These are phyloP conservation scores for Pipa parva DNA, from an alignment of 2,113 vertebrate genomes.

Conservation along the genomic window DNA sequence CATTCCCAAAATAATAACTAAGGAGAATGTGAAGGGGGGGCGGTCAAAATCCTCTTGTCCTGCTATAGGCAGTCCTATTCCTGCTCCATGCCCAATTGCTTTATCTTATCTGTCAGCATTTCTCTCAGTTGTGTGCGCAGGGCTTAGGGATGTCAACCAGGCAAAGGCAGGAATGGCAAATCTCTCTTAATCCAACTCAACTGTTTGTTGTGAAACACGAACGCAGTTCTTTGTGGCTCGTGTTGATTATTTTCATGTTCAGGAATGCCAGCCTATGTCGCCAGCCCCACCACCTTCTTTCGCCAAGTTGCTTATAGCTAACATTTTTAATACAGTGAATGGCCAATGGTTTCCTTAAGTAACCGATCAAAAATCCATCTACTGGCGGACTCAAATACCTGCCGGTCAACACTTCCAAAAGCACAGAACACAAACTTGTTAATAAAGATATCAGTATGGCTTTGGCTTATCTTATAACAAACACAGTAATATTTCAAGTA, in stretches of 20 bases:
- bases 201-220: slow-evolving; percentile 35
- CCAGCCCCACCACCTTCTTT: not conserved
- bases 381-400: not conserved
- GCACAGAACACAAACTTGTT: not conserved
- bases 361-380: too few species aligned
- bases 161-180: slow-evolving; percentile 43
- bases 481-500: too few species aligned
- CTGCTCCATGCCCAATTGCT: slow-evolving; percentile 27
- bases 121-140: slow-evolving; percentile 42
- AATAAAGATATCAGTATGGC: too few species aligned
- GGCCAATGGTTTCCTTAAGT: not conserved
- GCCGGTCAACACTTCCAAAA: not conserved
- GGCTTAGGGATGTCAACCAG: slow-evolving; percentile 28
- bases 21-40: not conserved
- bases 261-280: not conserved
- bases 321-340: not conserved
- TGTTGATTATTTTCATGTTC: slow-evolving; percentile 8
- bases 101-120: slow-evolving; percentile 46
- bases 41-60: not conserved
- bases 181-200: slow-evolving; percentile 42
- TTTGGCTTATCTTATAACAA: too few species aligned
- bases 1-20: slow-evolving; percentile 39
- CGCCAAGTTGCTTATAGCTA: slow-evolving; percentile 2
- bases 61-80: not conserved
- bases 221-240: slow-evolving; percentile 6